These are phyloP conservation scores for Bombus fervidus DNA, from an alignment of 1,140 invertebrate genomes.

Conservation along the genomic window DNA sequence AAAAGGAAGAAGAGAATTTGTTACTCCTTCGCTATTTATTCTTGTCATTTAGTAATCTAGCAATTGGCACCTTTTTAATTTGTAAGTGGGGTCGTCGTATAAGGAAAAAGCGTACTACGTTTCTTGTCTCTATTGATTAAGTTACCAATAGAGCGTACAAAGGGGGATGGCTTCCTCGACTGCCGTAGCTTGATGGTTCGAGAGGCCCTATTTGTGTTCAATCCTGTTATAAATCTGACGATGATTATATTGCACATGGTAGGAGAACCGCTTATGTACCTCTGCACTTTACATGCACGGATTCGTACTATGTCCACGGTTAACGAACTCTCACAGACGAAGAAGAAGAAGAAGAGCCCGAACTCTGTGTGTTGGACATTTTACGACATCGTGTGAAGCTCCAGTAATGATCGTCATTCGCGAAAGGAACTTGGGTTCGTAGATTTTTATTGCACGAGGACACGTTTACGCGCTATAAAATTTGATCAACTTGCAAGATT, in stretches of 20 bases:
- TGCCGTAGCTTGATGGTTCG: constrained; percentile 47
- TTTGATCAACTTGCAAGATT: neutral
- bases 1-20: neutral
- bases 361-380: neutral
- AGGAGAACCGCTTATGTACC: neutral
- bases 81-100: neutral
- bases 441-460: neutral
- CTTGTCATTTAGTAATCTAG: neutral
- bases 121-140: constrained; percentile 69
- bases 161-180: constrained; percentile 63
- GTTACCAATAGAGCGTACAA: constrained; percentile 45
- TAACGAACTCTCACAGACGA: constrained; percentile 18
- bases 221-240: constrained; percentile 70
- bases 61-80: neutral
- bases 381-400: neutral
- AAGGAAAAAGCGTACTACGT: constrained; percentile 9
- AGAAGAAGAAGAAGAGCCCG: neutral
- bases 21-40: neutral
- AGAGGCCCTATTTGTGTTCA: constrained; percentile 69
- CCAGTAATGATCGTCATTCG: neutral
- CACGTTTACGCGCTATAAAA: neutral
- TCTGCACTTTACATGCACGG: neutral
- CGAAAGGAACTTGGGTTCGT: neutral
- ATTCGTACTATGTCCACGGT: constrained; percentile 3
- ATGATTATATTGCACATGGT: constrained; percentile 51